phyloP scores from a whole-genome alignment of 1,140 invertebrate species.

The Chionoecetes opilio region DNA sequence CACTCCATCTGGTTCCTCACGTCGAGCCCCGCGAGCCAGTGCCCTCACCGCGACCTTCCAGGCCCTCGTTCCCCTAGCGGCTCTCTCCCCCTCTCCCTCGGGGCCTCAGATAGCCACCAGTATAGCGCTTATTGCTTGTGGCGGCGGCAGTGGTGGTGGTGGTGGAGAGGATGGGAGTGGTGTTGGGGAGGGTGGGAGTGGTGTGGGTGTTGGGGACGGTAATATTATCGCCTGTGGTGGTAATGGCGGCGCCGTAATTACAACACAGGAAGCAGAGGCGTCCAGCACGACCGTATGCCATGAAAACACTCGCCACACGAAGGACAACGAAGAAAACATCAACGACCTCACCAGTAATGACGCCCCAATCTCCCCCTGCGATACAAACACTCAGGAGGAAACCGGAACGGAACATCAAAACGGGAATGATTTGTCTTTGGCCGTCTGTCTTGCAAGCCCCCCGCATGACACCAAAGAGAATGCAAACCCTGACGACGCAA shows the following conservation, averaged over 20 bases:
- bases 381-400: neutral
- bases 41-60: neutral
- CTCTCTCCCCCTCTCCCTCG: neutral
- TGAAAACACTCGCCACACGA: neutral
- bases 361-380: neutral
- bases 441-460: too few species aligned
- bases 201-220: neutral
- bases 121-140: conserved; percentile 9
- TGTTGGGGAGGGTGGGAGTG: neutral
- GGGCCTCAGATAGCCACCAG: neutral
- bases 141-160: neutral
- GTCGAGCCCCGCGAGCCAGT: neutral
- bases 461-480: too few species aligned
- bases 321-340: neutral
- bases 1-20: neutral
- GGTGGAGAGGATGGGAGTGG: too few species aligned
- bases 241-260: neutral
- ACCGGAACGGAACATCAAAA: neutral
- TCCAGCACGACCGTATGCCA: neutral
- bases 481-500: neutral
- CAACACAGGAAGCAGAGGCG: neutral
- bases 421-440: too few species aligned
- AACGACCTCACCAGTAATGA: neutral
- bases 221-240: conserved; percentile 3
- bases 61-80: neutral